These are phyloP conservation scores for Cephalopterus ornatus DNA, from an alignment of 2,113 vertebrate genomes.

Conservation along the genomic window DNA sequence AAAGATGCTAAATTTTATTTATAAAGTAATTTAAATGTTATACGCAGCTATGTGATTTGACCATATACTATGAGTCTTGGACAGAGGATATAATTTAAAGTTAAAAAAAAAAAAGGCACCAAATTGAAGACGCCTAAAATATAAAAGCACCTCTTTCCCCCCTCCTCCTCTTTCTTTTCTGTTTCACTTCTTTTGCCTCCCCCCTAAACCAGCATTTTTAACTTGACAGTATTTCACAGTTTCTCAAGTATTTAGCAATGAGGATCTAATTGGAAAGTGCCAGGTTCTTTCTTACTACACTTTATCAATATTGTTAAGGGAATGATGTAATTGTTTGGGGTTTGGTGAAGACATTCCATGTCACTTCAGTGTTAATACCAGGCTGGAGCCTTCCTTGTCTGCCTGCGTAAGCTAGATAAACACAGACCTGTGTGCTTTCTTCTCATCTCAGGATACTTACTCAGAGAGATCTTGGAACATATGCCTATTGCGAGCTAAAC, in stretches of 20 bases:
- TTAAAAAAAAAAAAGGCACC: background rate
- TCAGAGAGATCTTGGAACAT: slow-evolving; percentile 74
- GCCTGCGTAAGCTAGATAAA: slow-evolving; percentile 85
- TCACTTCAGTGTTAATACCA: slow-evolving; percentile 85
- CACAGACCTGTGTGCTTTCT: slow-evolving; percentile 78
- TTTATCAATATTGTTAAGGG: slow-evolving; percentile 79
- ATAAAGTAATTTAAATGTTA: background rate
- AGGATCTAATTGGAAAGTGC: slow-evolving; percentile 67
- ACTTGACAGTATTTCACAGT: slow-evolving; percentile 28
- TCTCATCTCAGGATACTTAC: slow-evolving; percentile 75
- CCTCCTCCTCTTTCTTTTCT: background rate
- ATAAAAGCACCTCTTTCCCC: background rate
- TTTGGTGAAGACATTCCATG: slow-evolving; percentile 83
- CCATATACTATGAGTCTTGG: background rate
- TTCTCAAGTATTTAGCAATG: slow-evolving; percentile 53
- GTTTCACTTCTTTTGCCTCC: background rate
- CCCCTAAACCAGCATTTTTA: background rate
- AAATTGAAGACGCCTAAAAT: background rate
- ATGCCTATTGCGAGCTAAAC: slow-evolving; percentile 73
- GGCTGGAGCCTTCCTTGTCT: slow-evolving; percentile 87
- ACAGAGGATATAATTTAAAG: background rate
- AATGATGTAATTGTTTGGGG: slow-evolving; percentile 88
- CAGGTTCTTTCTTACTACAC: slow-evolving; percentile 63
- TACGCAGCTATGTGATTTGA: background rate
- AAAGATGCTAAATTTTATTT: background rate